Evolutionary conservation across 2,888 invertebrate species (phyloP), one percentile per base, ranked within the genome.

Genomic region (Chalcis sispes): DNA sequence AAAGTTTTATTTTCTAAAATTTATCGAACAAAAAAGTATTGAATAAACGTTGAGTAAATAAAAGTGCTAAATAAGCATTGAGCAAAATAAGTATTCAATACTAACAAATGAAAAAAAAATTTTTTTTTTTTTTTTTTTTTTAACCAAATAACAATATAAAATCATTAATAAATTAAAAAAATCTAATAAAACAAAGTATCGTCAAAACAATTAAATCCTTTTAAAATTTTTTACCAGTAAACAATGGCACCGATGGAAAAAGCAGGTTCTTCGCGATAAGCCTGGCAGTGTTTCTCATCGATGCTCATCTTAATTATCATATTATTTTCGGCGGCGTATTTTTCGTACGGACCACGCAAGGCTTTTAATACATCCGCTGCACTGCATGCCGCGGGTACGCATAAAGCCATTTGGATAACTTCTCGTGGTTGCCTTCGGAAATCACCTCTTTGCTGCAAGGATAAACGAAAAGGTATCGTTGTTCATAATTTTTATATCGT

Each of bases 351-450:
- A 52, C 89, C 87, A 59, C 87, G 86, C 32, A 93, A 86, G 1
- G 91, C 90, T 18, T 89, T 84, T 81, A 91, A 90, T 0, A 93
- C 90, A 80, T 93, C 93, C 25, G 87, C 81, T 15, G 91, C 81
- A 0, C 89, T 89, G 84, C 93, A 93, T 0, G 90, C 89, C n/a
- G 90, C 89, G 1, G 93, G 93, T 29, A 93, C 90, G 81, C 93
- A 93, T 25, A 93, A 82, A 1, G 91, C 93, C 92, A 84, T 72
- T 77, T 84, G 81, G 29, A 84, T 25, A 13, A 62, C 52, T 66
- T 85, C 83, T 29, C 85, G 80, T 36, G 75, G 77, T 5, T 80
- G 71, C 1, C 84, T 81, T 42, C 84, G 76, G 32, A 81, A 81
- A 67, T 85, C 86, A 13, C 84, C 85, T 58, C 77, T 84, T 80